Evolutionary conservation across 2,888 invertebrate species (phyloP).

Genomic region (Caenorhabditis virilis): DNA sequence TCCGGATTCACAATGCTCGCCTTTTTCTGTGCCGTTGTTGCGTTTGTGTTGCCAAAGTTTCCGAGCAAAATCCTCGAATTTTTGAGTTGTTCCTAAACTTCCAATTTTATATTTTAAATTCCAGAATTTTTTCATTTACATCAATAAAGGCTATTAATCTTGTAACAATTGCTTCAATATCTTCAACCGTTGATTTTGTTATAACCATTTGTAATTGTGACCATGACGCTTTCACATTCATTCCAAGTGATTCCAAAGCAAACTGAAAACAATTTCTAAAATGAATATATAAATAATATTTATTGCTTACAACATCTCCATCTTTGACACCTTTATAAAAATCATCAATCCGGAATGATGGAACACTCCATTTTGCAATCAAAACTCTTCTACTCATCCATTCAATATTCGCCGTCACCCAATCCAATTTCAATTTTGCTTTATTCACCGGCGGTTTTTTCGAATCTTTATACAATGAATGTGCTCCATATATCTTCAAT

Average conservation of each 20-base stretch:
- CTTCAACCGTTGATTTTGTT: constrained; percentile 93
- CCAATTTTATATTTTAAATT: not conserved
- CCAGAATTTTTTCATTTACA: constrained; percentile 69
- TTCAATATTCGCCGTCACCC: constrained; percentile 78
- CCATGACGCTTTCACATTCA: constrained; percentile 76
- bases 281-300: not conserved
- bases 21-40: constrained; percentile 12
- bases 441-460: constrained; percentile 55
- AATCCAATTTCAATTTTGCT: constrained; percentile 45
- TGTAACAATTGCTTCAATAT: constrained; percentile 92
- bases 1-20: not conserved
- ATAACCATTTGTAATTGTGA: constrained; percentile 95
- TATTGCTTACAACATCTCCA: constrained; percentile 8
- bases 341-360: constrained; percentile 17
- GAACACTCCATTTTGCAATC: constrained; percentile 74
- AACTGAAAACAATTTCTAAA: constrained; percentile 9
- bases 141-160: constrained; percentile 96
- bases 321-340: constrained; percentile 20
- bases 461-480: constrained; percentile 24
- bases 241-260: constrained; percentile 15
- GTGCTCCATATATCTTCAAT: constrained; percentile 25
- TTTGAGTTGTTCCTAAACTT: constrained; percentile 58
- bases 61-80: constrained; percentile 53
- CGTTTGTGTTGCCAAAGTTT: constrained; percentile 17
- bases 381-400: constrained; percentile 97